Evolutionary conservation across 1,140 invertebrate species (phyloP).

Genomic region (Sinella curviseta): DNA sequence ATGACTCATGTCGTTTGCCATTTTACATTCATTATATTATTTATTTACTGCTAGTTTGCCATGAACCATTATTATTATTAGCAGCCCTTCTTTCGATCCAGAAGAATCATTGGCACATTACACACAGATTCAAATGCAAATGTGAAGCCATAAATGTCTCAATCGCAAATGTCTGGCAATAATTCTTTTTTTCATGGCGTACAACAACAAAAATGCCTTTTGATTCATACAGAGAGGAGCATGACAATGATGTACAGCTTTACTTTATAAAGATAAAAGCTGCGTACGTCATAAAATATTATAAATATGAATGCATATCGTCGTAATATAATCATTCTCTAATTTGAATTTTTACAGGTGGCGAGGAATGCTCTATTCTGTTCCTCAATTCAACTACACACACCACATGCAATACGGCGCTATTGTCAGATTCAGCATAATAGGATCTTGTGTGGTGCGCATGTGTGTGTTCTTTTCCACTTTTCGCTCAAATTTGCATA

Average conservation of each 20-base stretch:
- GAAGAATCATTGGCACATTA: slow-evolving; percentile 11
- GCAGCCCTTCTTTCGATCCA: not conserved
- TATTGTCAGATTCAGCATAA: not conserved
- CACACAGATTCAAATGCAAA: slow-evolving; percentile 7
- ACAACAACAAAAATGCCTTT: not conserved
- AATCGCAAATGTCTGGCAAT: slow-evolving; percentile 9
- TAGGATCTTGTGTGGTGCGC: not conserved
- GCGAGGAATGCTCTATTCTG: not conserved
- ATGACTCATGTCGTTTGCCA: not conserved
- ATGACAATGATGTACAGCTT: slow-evolving; percentile 2
- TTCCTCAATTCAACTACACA: too few relatives aligned
- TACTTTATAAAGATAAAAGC: not conserved
- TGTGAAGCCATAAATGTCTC: slow-evolving; percentile 20
- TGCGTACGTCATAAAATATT: not conserved
- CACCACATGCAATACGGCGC: not conserved
- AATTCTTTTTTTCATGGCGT: not conserved
- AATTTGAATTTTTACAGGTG: slow-evolving; percentile 8
- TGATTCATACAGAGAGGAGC: not conserved
- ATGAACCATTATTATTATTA: slow-evolving; percentile 12
- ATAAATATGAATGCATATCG: not conserved
- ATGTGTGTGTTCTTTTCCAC: not conserved
- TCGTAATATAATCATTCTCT: not conserved
- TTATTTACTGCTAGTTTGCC: not conserved
- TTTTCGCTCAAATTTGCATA: slow-evolving; percentile 8
- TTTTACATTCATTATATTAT: not conserved